A percentile compares a stretch with the other conserved stretches of the same genome.
Evolutionary conservation across 1,140 invertebrate species (phyloP).

Genomic region (Drosophila santomea): DNA sequence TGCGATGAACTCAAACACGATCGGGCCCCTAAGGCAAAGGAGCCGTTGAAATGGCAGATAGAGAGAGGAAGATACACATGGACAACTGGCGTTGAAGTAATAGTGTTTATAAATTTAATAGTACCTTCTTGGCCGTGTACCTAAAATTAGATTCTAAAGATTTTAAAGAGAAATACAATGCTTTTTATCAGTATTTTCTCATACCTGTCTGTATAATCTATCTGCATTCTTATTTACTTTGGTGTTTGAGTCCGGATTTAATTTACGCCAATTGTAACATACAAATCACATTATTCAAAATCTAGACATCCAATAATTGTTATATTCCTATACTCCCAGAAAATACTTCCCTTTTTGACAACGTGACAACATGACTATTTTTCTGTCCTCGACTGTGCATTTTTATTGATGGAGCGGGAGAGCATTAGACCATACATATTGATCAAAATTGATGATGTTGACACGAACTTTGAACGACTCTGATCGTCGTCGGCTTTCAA

Average conservation of each 20-base stretch:
- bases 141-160: too few species aligned
- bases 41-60: slow-evolving; percentile 49
- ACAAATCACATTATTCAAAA: too few species aligned
- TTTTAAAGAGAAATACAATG: too few species aligned
- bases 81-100: background rate
- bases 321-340: too few species aligned
- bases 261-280: too few species aligned
- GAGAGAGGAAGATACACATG: slow-evolving; percentile 14
- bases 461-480: slow-evolving; percentile 80
- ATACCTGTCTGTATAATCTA: too few species aligned
- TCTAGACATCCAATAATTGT: too few species aligned
- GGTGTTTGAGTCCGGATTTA: too few species aligned
- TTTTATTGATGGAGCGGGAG: slow-evolving; percentile 14
- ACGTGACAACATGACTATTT: background rate
- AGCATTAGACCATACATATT: slow-evolving; percentile 69
- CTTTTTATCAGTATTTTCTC: too few species aligned
- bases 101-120: background rate
- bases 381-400: background rate
- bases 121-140: too few species aligned
- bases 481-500: slow-evolving; percentile 53
- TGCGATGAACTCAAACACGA: slow-evolving; percentile 58
- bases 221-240: too few species aligned
- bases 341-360: background rate
- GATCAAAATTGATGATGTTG: slow-evolving; percentile 84
- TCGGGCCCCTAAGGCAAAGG: slow-evolving; percentile 53